Base-by-base conservation (phyloP, 1,140 invertebrate genomes). In the Ips typographus region DNA sequence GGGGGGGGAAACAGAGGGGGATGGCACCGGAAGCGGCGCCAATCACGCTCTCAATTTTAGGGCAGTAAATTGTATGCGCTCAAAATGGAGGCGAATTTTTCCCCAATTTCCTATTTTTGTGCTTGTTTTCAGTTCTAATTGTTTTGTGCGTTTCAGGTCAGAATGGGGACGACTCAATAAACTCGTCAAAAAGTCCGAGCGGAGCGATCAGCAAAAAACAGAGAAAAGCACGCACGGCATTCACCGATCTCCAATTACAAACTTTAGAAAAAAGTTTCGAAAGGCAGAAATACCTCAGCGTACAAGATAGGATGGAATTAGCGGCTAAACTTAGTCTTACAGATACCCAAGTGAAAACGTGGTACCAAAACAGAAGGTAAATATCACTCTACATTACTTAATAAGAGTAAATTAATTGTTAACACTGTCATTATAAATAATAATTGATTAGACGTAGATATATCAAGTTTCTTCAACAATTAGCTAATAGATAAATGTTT, bases 271-370 rank as follows among this genome's bases (percentile, higher is more conserved):
- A 96, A 81, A 96, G 93, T 68, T 99, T 99, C 82, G 96, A 99
- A 80, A 84, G 95, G 71, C 96, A 99, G 83, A 99, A 99, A 81
- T 99, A 99, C 85, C 88, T 99, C 39, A 97, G 94, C 76, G 98
- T 99, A 3, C 96, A 99, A 79, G 98, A 99, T 80, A 85, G 98
- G 67, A 98, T 99, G 94, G 96, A 99, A 83, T 83, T 99, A 69
- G 98, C 98, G 0, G 93, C 95, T 40, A 96, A 97, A 81, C 85
- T 99, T 44, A 94, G 94, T 69, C 86, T 99, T 39, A 96, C 94
- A 4, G 98, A 99, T 80, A 99, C 97, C 7, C 98, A 99, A 87
- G 97, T 99, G 74, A 99, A 99, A 82, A 99, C 97, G 65, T 99
- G 97, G 97, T 99, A 98, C 82, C 97, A 99, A 83, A 99, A 99